Conservation (phyloP, 2,888 invertebrate species). For the Lasioglossum calceatum region DNA sequence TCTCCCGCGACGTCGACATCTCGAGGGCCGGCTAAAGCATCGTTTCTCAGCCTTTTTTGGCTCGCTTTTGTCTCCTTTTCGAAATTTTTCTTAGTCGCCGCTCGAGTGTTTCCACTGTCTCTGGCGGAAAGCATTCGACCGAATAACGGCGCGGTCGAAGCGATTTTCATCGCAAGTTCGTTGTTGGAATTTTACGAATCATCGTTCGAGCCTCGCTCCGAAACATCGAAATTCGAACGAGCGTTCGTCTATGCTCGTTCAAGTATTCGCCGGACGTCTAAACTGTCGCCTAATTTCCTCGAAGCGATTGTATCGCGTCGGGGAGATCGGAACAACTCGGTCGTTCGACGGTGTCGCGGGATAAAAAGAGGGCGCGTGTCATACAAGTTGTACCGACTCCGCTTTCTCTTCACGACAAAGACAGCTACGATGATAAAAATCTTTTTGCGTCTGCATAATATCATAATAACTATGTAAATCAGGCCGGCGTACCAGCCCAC, state of each 20-base stretch:
- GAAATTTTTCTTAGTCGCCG: neutral
- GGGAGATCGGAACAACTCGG: neutral
- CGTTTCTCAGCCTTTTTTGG: neutral
- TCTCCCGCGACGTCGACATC: neutral
- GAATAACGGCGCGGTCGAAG: neutral
- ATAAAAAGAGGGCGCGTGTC: slow-evolving; percentile 57
- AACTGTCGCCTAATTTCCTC: neutral
- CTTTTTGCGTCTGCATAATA: slow-evolving; percentile 80
- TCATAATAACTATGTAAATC: slow-evolving; percentile 82
- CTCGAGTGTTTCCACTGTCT: neutral
- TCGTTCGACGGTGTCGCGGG: slow-evolving; percentile 6
- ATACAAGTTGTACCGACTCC: slow-evolving; percentile 44
- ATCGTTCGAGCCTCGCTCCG: too few species aligned
- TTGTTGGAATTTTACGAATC: neutral
- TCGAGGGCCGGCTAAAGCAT: neutral
- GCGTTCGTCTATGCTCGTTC: too few species aligned
- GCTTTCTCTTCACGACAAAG: slow-evolving; percentile 54
- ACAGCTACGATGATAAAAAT: slow-evolving; percentile 75
- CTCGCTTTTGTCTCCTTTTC: neutral
- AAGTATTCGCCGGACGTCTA: too few species aligned
- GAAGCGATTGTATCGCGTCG: neutral
- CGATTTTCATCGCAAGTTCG: neutral
- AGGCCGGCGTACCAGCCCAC: slow-evolving; percentile 70
- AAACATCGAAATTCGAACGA: too few species aligned
- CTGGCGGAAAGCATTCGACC: neutral